Base-by-base conservation (phyloP, 1,140 invertebrate genomes). In the Aricia agestis region DNA sequence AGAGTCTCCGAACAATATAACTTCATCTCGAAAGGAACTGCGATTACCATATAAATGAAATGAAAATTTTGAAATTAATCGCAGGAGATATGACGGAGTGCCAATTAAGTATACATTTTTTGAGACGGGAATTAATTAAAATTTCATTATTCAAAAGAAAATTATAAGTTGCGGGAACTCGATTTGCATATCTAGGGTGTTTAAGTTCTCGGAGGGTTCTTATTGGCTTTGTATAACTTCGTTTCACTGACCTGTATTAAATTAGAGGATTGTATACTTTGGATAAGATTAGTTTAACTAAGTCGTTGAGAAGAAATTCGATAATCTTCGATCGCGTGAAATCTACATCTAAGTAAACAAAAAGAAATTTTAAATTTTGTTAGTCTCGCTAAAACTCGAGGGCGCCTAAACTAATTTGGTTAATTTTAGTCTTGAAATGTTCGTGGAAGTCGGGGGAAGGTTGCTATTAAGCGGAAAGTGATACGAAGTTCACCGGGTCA, bases 101-200 rank as follows among this genome's bases (percentile, higher is more conserved):
- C 67, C 67, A 68, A 58, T 69, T 69, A 18, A 59, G 57, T 69
- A 61, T 67, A 52, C 45, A 52, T 52, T 75, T 82, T 84, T 82
- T 79, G 78, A 80, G 81, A 71, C 74, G 42, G 45, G 76, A 79
- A 85, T 81, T 85, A 87, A 87, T 87, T 87, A 84, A 83, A 85
- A 81, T 83, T 87, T 84, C 79, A 85, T 87, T 83, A 84, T 82
- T 87, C 83, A 76, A 76, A 77, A 79, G 80, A 84, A 87, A 79
- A 85, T 85, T 87, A 84, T 84, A 85, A 87, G 80, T 87, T 84
- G 76, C 80, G 75, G 79, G 78, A 69, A 69, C n/a, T 79, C 77
- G 18, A 85, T 87, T 87, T 87, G 83, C 85, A 87, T 87, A 86
- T 78, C 78, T 84, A 74, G 78, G 81, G 82, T 85, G 78, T 86